Base-by-base conservation (phyloP, 2,888 invertebrate genomes). In the Pemphredon lugubris region DNA sequence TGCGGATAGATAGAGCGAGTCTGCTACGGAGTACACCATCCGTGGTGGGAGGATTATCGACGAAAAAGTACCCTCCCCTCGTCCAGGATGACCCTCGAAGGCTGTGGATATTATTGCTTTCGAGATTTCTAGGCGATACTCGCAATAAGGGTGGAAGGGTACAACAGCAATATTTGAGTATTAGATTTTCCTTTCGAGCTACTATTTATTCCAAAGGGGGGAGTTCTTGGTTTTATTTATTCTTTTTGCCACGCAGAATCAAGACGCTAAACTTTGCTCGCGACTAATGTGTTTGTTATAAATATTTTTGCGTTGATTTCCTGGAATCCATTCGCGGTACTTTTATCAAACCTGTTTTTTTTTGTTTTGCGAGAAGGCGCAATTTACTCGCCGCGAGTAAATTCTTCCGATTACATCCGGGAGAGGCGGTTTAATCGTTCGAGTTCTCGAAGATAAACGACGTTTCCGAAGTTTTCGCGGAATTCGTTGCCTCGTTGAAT, bases 41-140 rank as follows among this genome's bases (percentile, higher is more conserved):
- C 13, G 50, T 66, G 72, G 74, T 71, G 51, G 76, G 82, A 70
- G 80, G 81, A 80, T 82, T 82, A 82, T 82, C 78, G 82, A 80
- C 78, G 78, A 80, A 69, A 76, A 82, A 80, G 64, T 75, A 60
- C 54, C 44, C n/a, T 21, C 20, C 53, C n/a, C 48, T 55, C 34
- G 53, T 50, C 63, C 71, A 39, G 64, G 61, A 53, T 66, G 63
- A 58, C 69, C 59, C 68, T 34, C 42, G 7, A 14, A 18, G 58
- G 32, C 59, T 70, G 74, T 60, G 77, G 75, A 81, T 72, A 79
- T 81, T 75, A 79, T 81, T 68, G 77, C 73, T 50, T 45, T 54
- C 57, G 64, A 72, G 67, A 77, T 72, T 75, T 59, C 68, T 61
- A 48, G 39, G 39, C 20, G 54, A 42, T 18, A 30, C 45, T 42